These are phyloP conservation scores for Dolichallabes microphthalmus DNA, from an alignment of 2,113 vertebrate species.

Conservation along the genomic window DNA sequence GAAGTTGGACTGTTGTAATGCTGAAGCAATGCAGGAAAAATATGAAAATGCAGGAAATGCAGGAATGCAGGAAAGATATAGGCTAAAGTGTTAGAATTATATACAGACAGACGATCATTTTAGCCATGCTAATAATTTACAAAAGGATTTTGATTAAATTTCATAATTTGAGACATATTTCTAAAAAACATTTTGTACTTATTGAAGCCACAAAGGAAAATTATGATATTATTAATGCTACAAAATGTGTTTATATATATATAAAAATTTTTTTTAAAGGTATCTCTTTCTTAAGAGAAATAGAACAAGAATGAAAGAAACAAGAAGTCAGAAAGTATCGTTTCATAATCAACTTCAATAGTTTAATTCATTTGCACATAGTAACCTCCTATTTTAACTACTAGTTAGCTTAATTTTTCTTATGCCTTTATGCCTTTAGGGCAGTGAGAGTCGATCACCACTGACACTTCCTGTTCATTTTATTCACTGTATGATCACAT, in stretches of 20 bases:
- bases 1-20: background rate
- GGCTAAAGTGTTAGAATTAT: background rate
- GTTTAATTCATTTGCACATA: background rate
- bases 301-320: background rate
- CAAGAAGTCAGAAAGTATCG: background rate
- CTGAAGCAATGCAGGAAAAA: slow-evolving; percentile 1
- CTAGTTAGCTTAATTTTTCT: background rate
- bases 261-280: no score
- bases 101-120: background rate
- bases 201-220: background rate
- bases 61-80: background rate
- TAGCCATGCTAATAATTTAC: background rate
- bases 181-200: background rate
- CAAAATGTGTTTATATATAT: background rate
- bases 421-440: background rate
- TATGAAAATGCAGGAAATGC: background rate
- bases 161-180: background rate
- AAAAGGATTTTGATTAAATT: background rate
- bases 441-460: background rate
- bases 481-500: background rate
- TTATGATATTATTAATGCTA: background rate
- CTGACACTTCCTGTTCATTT: background rate
- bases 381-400: background rate
- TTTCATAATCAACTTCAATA: background rate
- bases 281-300: background rate